Evolutionary conservation across 2,888 invertebrate species (phyloP).

Genomic region (Chouioia cunea): DNA sequence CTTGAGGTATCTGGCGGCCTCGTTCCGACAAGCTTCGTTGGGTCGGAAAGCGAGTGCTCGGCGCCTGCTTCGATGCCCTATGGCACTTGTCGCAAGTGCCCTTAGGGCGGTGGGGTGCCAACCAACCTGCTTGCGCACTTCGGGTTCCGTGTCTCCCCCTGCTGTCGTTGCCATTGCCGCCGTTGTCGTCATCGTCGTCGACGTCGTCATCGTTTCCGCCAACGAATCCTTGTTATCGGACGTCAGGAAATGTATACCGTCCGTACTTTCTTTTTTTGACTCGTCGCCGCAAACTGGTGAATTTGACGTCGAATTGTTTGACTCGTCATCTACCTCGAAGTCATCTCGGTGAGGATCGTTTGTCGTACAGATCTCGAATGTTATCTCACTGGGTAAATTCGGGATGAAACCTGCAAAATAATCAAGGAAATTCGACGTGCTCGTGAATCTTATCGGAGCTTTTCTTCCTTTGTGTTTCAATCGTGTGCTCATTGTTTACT

Average conservation of each 20-base stretch:
- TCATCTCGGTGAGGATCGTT: conserved; percentile 16
- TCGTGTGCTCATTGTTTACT: too few relatives aligned
- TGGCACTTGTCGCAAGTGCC: conserved; percentile 50
- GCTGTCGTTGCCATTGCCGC: background rate
- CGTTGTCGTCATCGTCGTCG: conserved; percentile 15
- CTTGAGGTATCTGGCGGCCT: background rate
- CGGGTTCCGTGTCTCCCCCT: conserved; percentile 57
- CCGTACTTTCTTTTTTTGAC: too few relatives aligned
- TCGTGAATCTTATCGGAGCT: background rate
- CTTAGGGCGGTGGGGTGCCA: conserved; percentile 53
- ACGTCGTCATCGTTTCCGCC: conserved; percentile 35
- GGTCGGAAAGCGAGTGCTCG: too few relatives aligned
- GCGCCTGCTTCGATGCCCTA: conserved; percentile 36
- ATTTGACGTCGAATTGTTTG: conserved; percentile 18
- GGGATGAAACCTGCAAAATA: conserved; percentile 50
- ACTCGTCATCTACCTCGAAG: conserved; percentile 38
- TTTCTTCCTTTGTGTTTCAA: too few relatives aligned
- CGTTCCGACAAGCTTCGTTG: too few relatives aligned
- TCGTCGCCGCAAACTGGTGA: background rate
- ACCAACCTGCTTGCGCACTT: conserved; percentile 67
- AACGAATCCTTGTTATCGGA: conserved; percentile 15
- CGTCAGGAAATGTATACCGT: too few relatives aligned
- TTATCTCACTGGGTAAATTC: conserved; percentile 63
- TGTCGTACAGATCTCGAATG: conserved; percentile 62
- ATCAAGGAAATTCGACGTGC: background rate